Evolutionary conservation across 2,113 vertebrate genomes (phyloP).

Genomic region (Gavialis gangeticus): DNA sequence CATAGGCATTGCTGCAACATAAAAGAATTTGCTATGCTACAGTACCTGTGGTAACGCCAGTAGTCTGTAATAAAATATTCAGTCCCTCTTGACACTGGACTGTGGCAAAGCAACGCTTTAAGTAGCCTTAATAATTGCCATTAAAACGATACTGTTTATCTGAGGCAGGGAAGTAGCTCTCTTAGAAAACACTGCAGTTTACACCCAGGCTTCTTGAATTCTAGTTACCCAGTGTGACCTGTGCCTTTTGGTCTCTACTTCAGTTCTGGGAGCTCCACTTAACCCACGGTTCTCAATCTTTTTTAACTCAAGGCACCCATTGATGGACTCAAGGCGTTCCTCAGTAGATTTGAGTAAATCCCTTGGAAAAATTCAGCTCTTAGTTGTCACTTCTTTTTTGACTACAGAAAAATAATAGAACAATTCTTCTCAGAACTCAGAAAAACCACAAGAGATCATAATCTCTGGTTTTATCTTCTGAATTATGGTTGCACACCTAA

Average conservation of each 20-base stretch:
- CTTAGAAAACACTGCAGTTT: not conserved
- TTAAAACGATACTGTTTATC: not conserved
- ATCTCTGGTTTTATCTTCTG: too few species aligned
- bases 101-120: not conserved
- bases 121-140: not conserved
- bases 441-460: too few species aligned
- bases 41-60: not conserved
- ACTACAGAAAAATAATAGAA: too few species aligned
- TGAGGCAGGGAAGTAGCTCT: not conserved
- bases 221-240: not conserved
- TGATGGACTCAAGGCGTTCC: too few species aligned
- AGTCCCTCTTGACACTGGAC: not conserved
- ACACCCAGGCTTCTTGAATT: not conserved
- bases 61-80: not conserved
- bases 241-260: not conserved
- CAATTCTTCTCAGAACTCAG: too few species aligned
- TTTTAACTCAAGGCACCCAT: too few species aligned
- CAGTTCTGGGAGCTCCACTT: not conserved
- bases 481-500: too few species aligned
- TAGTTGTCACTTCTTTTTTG: too few species aligned
- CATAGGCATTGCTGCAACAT: not conserved
- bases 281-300: too few species aligned
- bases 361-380: too few species aligned
- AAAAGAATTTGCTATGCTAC: not conserved
- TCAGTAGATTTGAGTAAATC: too few species aligned